Base-by-base conservation (phyloP, 2,113 vertebrate genomes). In the cat (Felis catus) region DNA sequence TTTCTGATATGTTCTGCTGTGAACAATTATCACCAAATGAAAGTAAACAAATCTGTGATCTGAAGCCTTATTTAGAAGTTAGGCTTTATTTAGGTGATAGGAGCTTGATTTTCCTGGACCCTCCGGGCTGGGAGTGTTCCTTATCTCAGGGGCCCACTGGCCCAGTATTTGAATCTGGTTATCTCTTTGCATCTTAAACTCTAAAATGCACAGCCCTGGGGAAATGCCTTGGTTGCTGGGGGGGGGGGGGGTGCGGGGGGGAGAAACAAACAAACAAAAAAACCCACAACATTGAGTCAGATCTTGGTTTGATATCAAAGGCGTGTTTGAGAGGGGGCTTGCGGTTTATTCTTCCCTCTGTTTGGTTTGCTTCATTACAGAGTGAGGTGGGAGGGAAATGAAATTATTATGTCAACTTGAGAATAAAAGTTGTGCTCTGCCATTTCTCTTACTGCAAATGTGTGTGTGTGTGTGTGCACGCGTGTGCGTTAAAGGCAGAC, bases 11-110 rank as follows among this genome's bases (percentile, higher is more conserved):
- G 98, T 98, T 99, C 98, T 98, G 97, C 99, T 98, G 98, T 98
- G 99, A 99, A 99, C 99, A 99, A 98, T 99, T 99, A 99, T 99
- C 99, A 98, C 98, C 98, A 98, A 99, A 98, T 98, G 96, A 98
- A 98, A 98, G 98, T 99, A 98, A 99, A 98, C 98, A 99, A 98
- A 99, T 98, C 98, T 98, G 98, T 87, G 92, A 97, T 97, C 97
- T 89, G 89, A 98, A 97, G 95, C 98, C 97, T 98, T 98, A 98
- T 98, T 98, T 98, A 98, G 98, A 98, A 98, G 98, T 98, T 84
- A 95, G 97, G 86, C 98, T 98, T 94, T 97, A 96, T 98, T 98
- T 98, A 97, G 98, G 95, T 98, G 96, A 92, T 41, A 14, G 70
- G 94, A 97, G 83, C 97, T 98, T 97, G 36, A 93, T 98, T 98